Evolutionary conservation across 2,797 vertebrate genomes (phyloP).

Genomic region (Melanogrammus aeglefinus): DNA sequence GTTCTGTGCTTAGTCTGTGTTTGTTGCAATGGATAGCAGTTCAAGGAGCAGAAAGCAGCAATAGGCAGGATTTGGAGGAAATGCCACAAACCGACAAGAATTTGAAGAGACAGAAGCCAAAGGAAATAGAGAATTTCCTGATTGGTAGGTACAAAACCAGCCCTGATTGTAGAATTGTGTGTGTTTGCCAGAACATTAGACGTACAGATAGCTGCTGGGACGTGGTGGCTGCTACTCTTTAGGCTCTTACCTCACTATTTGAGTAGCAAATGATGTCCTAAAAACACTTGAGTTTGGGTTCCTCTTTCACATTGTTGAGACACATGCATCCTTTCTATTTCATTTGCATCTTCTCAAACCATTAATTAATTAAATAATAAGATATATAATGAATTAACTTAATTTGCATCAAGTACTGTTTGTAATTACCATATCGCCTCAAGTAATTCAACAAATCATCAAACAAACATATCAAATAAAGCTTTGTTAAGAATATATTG

Average conservation of each 20-base stretch:
- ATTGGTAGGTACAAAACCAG: neutral
- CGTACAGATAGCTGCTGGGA: neutral
- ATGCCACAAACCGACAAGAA: too few species aligned
- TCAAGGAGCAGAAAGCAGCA: too few species aligned
- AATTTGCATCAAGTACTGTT: neutral
- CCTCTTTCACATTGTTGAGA: too few species aligned
- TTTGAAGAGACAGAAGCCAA: too few species aligned
- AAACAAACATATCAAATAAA: neutral
- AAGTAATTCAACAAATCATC: too few species aligned
- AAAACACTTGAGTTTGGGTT: too few species aligned
- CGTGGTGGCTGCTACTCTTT: too few species aligned
- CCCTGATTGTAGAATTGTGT: neutral
- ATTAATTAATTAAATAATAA: neutral
- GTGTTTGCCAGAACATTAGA: neutral
- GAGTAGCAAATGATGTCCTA: too few species aligned
- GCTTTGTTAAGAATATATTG: neutral
- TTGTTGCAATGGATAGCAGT: conserved; percentile 1
- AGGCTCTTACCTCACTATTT: too few species aligned
- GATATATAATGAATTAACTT: too few species aligned
- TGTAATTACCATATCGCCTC: neutral
- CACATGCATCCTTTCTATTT: neutral
- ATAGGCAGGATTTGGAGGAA: too few species aligned
- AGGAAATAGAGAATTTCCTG: neutral
- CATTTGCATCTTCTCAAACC: neutral
- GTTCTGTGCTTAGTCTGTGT: conserved; percentile 8